Evolutionary conservation across 1,140 invertebrate species (phyloP), one percentile per base, ranked within the genome.

Genomic region (Pseudomyrmex sp.): DNA sequence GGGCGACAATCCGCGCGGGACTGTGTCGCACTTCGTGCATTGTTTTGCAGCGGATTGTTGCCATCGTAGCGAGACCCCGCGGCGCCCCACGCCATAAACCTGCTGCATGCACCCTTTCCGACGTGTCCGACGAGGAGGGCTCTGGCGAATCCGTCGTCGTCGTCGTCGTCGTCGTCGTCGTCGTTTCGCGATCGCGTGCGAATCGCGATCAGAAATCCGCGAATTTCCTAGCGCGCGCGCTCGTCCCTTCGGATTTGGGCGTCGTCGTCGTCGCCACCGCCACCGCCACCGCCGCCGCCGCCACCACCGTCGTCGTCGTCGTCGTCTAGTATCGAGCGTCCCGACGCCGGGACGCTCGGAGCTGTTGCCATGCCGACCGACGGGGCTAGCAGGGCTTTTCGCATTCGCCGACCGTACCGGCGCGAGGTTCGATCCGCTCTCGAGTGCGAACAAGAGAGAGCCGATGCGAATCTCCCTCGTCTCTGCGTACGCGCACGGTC

Each of bases 281-380:
- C 50, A 13, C 9, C 46, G 10, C 18, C 58, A 12, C 35, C 50
- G 18, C 9, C 48, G 10, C n/a, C 63, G 26, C 69, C 74, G 13
- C 50, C 82, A 23, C 69, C 56, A n/a, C 44, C 65, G 20, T 63
- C 79, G 35, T 63, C 69, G 73, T 48, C 82, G 82, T 87, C 82
- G 87, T 92, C 91, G 93, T 93, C 92, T 93, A 94, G 93, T 94
- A 94, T 94, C 93, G 93, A 94, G 93, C 93, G 92, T 90, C 91
- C 91, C 89, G 92, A 94, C 89, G 92, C 93, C 92, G 92, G 93
- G 93, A 93, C 93, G 93, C 92, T 85, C 89, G 85, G 92, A 93
- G 91, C 93, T 93, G 93, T 94, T 94, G 90, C 93, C 93, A 94
- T 94, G 93, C 88, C 93, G 91, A 94, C 94, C 93, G 93, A 92